Percentiles rank a stretch among this genome's conserved stretches.
Evolutionary conservation across 1,140 invertebrate species (phyloP).

Genomic region (Drosophila novamexicana): DNA sequence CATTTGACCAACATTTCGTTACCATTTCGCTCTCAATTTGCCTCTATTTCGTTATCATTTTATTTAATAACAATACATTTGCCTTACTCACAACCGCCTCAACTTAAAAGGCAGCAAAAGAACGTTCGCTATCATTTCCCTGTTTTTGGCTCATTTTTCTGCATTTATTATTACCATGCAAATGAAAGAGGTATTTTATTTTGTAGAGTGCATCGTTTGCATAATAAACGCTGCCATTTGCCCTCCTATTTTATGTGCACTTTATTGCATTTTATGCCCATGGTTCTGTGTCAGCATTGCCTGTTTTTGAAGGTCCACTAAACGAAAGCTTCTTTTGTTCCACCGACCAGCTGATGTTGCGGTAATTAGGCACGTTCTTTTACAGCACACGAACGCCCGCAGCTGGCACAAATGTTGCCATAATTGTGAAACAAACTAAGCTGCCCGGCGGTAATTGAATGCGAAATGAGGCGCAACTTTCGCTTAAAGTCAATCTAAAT

Average conservation of each 20-base stretch:
- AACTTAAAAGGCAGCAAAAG: not conserved
- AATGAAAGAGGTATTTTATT: not conserved
- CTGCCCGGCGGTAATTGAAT: conserved; percentile 22
- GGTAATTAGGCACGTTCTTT: conserved; percentile 48
- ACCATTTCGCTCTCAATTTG: too few relatives aligned
- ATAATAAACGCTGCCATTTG: conserved; percentile 4
- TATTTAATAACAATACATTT: too few relatives aligned
- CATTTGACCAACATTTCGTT: too few relatives aligned
- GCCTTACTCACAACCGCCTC: too few relatives aligned
- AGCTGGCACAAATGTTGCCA: conserved; percentile 11
- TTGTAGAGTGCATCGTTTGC: conserved; percentile 1
- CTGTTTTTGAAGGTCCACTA: conserved; percentile 28
- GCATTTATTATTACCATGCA: conserved; percentile 8
- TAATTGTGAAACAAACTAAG: conserved; percentile 8
- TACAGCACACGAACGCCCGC: not conserved
- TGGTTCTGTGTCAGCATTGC: not conserved
- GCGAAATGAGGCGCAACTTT: conserved; percentile 1
- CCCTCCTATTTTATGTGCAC: conserved; percentile 9
- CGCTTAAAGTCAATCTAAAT: not conserved
- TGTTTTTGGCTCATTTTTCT: conserved; percentile 15
- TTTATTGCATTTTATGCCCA: conserved; percentile 11
- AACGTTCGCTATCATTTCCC: not conserved
- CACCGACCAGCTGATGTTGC: conserved; percentile 34
- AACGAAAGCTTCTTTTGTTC: conserved; percentile 17
- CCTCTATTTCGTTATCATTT: too few relatives aligned